Percentiles rank a stretch among this genome's conserved stretches.
Evolutionary conservation across 2,797 vertebrate species (phyloP).

Genomic region (Gouania willdenowi): DNA sequence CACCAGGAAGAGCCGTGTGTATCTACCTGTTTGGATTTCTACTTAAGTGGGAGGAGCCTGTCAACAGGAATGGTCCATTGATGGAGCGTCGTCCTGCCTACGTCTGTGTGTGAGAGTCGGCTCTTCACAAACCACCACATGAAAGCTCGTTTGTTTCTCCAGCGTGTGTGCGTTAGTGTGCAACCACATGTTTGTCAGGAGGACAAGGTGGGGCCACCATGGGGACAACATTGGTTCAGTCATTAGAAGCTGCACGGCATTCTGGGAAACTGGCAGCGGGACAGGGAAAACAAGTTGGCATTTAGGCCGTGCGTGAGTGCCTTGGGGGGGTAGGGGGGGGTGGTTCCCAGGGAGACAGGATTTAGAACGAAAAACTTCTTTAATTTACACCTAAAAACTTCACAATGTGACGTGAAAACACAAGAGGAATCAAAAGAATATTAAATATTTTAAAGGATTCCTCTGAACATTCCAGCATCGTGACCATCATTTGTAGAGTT

Average conservation of each 20-base stretch:
- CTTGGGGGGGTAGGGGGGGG: no score
- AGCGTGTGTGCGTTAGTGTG: slow-evolving; percentile 4
- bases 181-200: slow-evolving; percentile 4
- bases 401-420: no score
- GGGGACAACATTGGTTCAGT: slow-evolving; percentile 11
- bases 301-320: slow-evolving; percentile 1
- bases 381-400: no score
- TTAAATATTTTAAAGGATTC: no score
- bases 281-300: slow-evolving; percentile 23
- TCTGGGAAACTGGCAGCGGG: slow-evolving; percentile 45
- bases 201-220: slow-evolving; percentile 36
- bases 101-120: slow-evolving; percentile 1
- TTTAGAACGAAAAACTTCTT: no score
- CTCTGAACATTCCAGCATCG: no score
- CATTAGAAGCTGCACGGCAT: slow-evolving; percentile 49
- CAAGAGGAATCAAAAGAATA: no score
- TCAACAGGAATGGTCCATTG: not conserved
- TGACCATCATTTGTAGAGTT: no score
- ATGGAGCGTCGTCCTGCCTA: not conserved
- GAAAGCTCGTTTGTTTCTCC: slow-evolving; percentile 51
- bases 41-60: slow-evolving; percentile 13
- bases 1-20: not conserved
- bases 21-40: slow-evolving; percentile 9
- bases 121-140: slow-evolving; percentile 42
- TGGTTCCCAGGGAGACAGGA: slow-evolving; percentile 25